Percentiles rank a stretch among this genome's conserved stretches.
Evolutionary conservation across 2,113 vertebrate genomes (phyloP).

Genomic region (Bubo blakistoni): DNA sequence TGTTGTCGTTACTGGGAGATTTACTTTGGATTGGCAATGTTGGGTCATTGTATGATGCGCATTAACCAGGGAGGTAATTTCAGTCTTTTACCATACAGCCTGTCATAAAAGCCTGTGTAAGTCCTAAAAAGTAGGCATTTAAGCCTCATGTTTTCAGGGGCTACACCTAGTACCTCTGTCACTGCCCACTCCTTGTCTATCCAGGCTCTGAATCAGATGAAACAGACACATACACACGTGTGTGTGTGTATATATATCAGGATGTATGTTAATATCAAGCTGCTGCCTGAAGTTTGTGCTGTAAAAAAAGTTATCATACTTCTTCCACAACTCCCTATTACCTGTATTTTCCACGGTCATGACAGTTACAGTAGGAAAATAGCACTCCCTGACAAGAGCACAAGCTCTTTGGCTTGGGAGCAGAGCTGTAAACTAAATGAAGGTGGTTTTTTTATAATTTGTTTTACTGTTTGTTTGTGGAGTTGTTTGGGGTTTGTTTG

Average conservation of each 20-base stretch:
- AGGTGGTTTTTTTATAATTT: neutral
- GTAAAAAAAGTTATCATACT: neutral
- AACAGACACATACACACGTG: neutral
- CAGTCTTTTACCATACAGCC: neutral
- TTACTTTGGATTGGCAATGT: neutral
- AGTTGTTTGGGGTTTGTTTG: neutral
- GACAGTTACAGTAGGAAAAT: neutral
- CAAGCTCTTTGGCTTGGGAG: neutral
- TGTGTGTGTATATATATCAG: neutral
- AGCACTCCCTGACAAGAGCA: neutral
- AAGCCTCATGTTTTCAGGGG: neutral
- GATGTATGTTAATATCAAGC: neutral
- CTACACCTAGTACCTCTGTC: neutral
- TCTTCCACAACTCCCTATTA: neutral
- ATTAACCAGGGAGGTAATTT: neutral
- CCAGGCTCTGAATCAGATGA: neutral
- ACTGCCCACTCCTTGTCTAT: neutral
- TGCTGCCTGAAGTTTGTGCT: neutral
- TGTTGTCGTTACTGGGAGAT: neutral
- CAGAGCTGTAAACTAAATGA: neutral
- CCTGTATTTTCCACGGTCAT: neutral
- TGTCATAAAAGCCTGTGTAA: neutral
- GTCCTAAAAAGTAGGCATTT: neutral
- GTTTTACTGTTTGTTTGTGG: neutral
- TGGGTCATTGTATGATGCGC: rapidly evolving